Percentiles rank a stretch among this genome's conserved stretches.
phyloP scores from a whole-genome alignment of 2,797 vertebrate genomes.

The Lithobates sylvaticus region DNA sequence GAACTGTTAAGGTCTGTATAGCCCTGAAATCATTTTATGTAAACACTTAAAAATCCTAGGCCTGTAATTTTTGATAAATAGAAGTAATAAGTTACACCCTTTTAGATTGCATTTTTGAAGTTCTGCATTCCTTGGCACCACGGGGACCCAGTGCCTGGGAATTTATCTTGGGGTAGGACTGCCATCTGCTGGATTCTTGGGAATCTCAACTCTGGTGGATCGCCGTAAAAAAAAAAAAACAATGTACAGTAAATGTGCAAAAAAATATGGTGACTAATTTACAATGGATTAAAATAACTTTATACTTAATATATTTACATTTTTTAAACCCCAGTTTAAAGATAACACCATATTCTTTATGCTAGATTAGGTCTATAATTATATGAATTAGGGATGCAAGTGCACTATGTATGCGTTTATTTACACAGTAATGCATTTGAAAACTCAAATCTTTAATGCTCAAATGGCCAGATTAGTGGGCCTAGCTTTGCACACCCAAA shows the following conservation, averaged over 20 bases:
- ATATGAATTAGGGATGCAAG: too few relatives aligned
- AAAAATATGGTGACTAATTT: too few relatives aligned
- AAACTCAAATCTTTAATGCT: too few relatives aligned
- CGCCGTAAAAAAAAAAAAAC: background rate
- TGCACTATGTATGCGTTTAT: too few relatives aligned
- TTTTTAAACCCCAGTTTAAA: background rate
- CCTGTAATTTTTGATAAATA: background rate
- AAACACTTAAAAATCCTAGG: background rate
- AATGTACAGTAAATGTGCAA: background rate
- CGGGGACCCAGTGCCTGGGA: background rate
- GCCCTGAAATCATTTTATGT: background rate
- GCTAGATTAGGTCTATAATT: too few relatives aligned
- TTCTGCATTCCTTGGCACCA: background rate
- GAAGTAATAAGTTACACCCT: background rate
- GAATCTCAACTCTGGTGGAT: background rate
- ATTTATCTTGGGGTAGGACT: constrained; percentile 11
- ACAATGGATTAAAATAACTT: too few relatives aligned
- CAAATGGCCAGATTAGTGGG: too few relatives aligned
- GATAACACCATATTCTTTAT: too few relatives aligned
- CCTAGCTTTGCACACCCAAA: too few relatives aligned
- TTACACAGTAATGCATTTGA: too few relatives aligned
- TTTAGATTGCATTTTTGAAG: background rate
- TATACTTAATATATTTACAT: background rate
- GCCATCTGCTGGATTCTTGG: constrained; percentile 40
- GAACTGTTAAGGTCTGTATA: background rate